Evolutionary conservation across 2,113 vertebrate genomes (phyloP).

Genomic region (Festucalex cinctus): DNA sequence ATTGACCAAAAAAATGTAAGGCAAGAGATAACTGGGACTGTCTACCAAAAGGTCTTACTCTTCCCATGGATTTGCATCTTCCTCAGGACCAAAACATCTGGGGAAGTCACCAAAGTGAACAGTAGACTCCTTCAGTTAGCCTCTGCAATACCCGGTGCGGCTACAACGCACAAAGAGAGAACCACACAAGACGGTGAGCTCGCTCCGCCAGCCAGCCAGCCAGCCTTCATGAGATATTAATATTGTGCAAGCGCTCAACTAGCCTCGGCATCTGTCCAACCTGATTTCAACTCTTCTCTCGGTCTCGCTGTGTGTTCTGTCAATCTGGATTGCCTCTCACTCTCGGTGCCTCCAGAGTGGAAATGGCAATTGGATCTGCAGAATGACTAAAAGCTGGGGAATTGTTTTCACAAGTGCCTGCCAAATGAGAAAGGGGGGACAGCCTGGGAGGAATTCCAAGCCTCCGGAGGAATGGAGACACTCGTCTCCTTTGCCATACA

Average conservation of each 20-base stretch:
- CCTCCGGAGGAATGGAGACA: slow-evolving; percentile 62
- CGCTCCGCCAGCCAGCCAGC: slow-evolving; percentile 57
- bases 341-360: slow-evolving; percentile 63
- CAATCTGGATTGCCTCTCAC: slow-evolving; percentile 62
- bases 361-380: slow-evolving; percentile 71
- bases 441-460: slow-evolving; percentile 69
- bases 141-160: slow-evolving; percentile 34
- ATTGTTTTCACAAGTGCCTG: slow-evolving; percentile 79
- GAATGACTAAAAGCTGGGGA: slow-evolving; percentile 76
- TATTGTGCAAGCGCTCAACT: slow-evolving; percentile 61
- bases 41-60: slow-evolving; percentile 48
- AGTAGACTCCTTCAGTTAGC: slow-evolving; percentile 58
- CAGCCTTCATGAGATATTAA: slow-evolving; percentile 71
- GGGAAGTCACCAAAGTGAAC: slow-evolving; percentile 55
- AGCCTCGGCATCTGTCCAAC: slow-evolving; percentile 66
- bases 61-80: slow-evolving; percentile 65
- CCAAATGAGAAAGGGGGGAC: slow-evolving; percentile 69
- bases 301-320: slow-evolving; percentile 47
- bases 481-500: slow-evolving; percentile 50
- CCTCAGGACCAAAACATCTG: slow-evolving; percentile 66
- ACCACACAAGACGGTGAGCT: slow-evolving; percentile 62
- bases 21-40: neutral
- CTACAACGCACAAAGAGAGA: slow-evolving; percentile 64
- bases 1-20: slow-evolving; percentile 5
- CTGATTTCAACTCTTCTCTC: slow-evolving; percentile 58